Evolutionary conservation across 2,888 invertebrate species (phyloP).

Genomic region (Athalia cordata): DNA sequence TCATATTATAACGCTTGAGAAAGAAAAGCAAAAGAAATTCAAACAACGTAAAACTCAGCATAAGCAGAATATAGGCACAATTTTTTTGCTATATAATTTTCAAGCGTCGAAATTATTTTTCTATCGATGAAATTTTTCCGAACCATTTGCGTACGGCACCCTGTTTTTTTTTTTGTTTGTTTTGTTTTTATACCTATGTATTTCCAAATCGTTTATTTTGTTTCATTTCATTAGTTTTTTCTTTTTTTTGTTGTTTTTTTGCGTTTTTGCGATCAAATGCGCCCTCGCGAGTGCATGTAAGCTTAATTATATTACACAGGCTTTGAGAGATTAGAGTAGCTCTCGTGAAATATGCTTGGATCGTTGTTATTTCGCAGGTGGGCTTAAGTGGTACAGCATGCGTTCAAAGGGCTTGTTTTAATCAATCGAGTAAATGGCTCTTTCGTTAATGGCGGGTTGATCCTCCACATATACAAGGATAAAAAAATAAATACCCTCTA

Average conservation of each 20-base stretch:
- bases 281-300: background rate
- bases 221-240: background rate
- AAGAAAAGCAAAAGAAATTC: background rate
- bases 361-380: constrained; percentile 26
- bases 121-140: too few relatives aligned
- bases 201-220: too few relatives aligned
- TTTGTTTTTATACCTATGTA: too few relatives aligned
- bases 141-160: too few relatives aligned
- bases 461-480: background rate
- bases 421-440: constrained; percentile 38
- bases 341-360: constrained; percentile 29
- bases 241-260: background rate
- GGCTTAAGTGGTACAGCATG: constrained; percentile 21
- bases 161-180: too few relatives aligned
- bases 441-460: constrained; percentile 34
- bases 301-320: constrained; percentile 21
- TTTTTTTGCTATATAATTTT: too few relatives aligned
- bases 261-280: background rate
- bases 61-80: too few relatives aligned
- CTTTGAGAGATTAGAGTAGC: constrained; percentile 18
- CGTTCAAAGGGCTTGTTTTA: constrained; percentile 36
- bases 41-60: too few relatives aligned
- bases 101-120: too few relatives aligned
- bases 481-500: constrained; percentile 23
- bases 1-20: background rate